Evolutionary conservation across 2,797 vertebrate genomes (phyloP), one percentile per base, ranked within the genome.

Genomic region (Acrossocheilus fasciatus): DNA sequence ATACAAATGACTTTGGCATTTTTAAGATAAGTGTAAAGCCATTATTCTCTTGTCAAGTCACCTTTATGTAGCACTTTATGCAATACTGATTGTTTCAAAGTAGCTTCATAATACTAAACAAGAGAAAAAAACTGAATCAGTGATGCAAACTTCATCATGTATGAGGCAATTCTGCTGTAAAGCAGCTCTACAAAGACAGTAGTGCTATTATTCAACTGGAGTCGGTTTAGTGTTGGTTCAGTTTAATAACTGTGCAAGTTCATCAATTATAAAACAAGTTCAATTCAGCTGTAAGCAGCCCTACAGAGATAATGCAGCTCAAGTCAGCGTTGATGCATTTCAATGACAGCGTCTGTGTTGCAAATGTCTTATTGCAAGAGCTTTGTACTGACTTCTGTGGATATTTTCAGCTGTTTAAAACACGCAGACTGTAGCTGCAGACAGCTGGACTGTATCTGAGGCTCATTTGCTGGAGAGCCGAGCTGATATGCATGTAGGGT

Each of bases 401-500:
- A 23, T 7, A 59, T 76, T 23, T 74, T 62, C n/a, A 62, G n/a
- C 50, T 20, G 17, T 62, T 85, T 20, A 41, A 41, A 85, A 54
- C 41, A 20, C 0, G 6, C 30, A 39, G 9, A 64, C 43, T 83
- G 6, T 50, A 62, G 10, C 69, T 59, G 17, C 6, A 23, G 54
- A 83, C 30, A 66, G 62, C 62, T 79, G 74, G n/a, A 69, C 59
- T 41, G 15, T 69, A 64, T 83, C 36, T 54, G 41, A 52, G 59
- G 8, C 43, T 81, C 6, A 23, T 77, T 45, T 83, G 72, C 45
- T 76, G 30, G 74, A 84, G 54, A 69, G 17, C 26, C 36, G 26
- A 62, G 78, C 64, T 75, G 69, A 79, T 85, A 64, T 54, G 45
- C 50, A 14, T 74, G 23, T 66, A 75, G 47, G 43, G 69, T 81